These are phyloP conservation scores for Acrocephalus arundinaceus DNA, from an alignment of 2,113 vertebrate species.

Conservation along the genomic window DNA sequence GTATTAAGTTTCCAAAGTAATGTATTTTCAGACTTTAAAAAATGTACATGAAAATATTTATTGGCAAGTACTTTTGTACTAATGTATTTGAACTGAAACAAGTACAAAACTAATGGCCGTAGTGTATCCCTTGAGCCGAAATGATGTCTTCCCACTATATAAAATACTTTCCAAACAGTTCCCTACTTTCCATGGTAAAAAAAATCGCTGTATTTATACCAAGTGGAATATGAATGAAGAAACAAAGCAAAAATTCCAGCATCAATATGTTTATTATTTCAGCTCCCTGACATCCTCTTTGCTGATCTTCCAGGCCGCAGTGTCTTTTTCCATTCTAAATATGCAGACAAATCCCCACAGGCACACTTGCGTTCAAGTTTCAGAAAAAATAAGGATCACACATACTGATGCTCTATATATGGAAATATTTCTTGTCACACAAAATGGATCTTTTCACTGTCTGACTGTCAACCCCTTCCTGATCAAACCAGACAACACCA, in stretches of 20 bases:
- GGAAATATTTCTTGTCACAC: slow-evolving; percentile 41
- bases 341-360: background rate
- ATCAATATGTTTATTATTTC: background rate
- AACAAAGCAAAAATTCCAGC: background rate
- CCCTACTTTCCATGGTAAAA: background rate
- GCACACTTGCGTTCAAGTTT: background rate
- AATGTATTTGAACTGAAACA: background rate
- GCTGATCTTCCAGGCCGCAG: background rate
- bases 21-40: background rate
- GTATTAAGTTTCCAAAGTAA: background rate
- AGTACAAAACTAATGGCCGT: background rate
- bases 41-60: background rate
- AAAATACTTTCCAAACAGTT: slow-evolving; percentile 15
- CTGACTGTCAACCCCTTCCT: slow-evolving; percentile 34
- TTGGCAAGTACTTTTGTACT: background rate
- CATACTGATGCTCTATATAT: slow-evolving; percentile 7
- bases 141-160: background rate
- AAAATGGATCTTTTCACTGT: slow-evolving; percentile 54
- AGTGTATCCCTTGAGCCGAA: background rate
- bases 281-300: background rate
- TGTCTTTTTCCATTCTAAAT: slow-evolving; percentile 3
- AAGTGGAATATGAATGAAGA: slow-evolving; percentile 22
- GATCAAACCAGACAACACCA: slow-evolving; percentile 42
- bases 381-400: background rate
- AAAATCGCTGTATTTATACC: background rate